These are phyloP conservation scores for Muntiacus reevesi DNA, from an alignment of 2,113 vertebrate species.

Conservation along the genomic window DNA sequence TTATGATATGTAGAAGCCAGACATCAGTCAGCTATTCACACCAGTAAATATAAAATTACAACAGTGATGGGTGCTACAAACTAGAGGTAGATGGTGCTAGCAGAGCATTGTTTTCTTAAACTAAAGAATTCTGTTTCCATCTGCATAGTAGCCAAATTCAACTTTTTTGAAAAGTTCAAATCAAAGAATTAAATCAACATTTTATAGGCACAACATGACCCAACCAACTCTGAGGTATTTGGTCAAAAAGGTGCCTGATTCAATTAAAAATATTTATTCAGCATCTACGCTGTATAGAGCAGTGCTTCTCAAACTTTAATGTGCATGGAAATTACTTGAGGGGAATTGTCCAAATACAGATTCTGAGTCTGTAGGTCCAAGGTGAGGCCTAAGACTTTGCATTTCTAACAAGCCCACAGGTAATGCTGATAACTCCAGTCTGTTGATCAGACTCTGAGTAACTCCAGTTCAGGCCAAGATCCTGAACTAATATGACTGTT, in stretches of 20 bases:
- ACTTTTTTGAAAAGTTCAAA: slow-evolving; percentile 36
- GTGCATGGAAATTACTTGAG: background rate
- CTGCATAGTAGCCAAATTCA: background rate
- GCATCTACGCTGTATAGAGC: background rate
- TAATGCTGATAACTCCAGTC: background rate
- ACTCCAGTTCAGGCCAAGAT: background rate
- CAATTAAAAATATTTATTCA: background rate
- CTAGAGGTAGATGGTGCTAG: slow-evolving; percentile 12
- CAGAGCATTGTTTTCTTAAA: background rate
- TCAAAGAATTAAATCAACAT: slow-evolving; percentile 28
- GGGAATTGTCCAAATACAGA: background rate
- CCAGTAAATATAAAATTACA: background rate
- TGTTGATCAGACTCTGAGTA: background rate
- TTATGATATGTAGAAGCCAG: background rate
- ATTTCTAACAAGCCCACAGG: background rate
- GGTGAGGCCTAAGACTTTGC: background rate
- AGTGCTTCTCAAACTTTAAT: background rate
- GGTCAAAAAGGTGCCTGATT: slow-evolving; percentile 6
- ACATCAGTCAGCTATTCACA: background rate
- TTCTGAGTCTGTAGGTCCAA: background rate
- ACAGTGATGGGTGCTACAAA: background rate
- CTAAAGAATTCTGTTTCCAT: background rate
- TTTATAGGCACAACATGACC: background rate
- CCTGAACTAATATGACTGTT: background rate
- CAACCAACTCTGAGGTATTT: background rate